Base-by-base conservation (phyloP, 1,140 invertebrate genomes). In the Drosophila kurseongensis region DNA sequence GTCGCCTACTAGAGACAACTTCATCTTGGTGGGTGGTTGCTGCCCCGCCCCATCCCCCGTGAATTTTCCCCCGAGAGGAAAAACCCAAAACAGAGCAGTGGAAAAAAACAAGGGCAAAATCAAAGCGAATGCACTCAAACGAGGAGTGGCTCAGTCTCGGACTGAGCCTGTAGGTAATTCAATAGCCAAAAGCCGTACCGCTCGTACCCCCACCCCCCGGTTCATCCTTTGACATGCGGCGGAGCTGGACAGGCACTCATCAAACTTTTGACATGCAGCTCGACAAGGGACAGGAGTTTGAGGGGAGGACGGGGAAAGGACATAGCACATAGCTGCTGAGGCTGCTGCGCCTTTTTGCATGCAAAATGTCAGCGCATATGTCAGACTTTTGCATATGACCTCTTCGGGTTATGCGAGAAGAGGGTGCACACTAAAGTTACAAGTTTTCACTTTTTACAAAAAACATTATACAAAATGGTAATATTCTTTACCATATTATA, bases 341-440 rank as follows among this genome's bases (percentile, higher is more conserved):
- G 48, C 66, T 52, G 75, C 63, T 83, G 80, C 80, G 84, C 84
- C 84, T 89, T 89, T 89, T 89, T 89, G 85, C 84, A 89, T 89
- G 84, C 84, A 89, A 90, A 89, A 84, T 80, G 84, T 90, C 80
- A 89, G 84, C 84, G 84, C 84, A 89, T 89, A 89, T 89, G 84
- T 75, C 84, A 89, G 80, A 71, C 80, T 89, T 89, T 89, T 89
- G 84, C 84, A 88, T 89, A 88, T 61, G 58, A 84, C 78, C 75
- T 45, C 41, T 35, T 50, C 50, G 47, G 42, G 54, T 54, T 75
- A 66, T 75, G 41, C n/a, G 12, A 61, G 32, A 18, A 27, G 73
- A 59, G 73, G 60, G 73, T 36, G 5, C 9, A 16, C 10, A 16
- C 5, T 0, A 16, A 14, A 74, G 52, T 69, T 57, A 4, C 27